Evolutionary conservation across 2,797 vertebrate genomes (phyloP).

Genomic region (Chiroxiphia lanceolata): DNA sequence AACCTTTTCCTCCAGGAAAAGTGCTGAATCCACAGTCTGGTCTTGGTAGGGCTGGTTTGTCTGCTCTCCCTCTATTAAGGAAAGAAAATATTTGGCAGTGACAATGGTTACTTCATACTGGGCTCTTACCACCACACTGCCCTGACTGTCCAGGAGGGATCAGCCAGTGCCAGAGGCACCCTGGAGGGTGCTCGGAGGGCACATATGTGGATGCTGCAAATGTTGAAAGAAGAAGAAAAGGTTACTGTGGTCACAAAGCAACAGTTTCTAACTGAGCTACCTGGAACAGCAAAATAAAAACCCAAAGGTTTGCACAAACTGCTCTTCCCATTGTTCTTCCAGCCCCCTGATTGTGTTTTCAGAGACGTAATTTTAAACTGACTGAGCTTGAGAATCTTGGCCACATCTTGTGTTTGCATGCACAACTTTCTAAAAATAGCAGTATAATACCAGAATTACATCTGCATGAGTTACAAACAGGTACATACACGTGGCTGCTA

Average conservation of each 20-base stretch:
- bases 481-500: background rate
- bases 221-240: background rate
- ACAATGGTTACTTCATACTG: background rate
- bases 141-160: accelerated
- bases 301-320: background rate
- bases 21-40: background rate
- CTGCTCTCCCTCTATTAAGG: background rate
- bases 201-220: background rate
- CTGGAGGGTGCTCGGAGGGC: background rate
- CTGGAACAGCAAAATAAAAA: background rate
- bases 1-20: background rate
- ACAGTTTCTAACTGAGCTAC: background rate
- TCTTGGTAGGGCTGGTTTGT: background rate
- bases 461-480: background rate
- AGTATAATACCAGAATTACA: background rate
- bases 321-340: background rate
- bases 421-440: background rate
- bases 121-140: background rate
- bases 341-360: background rate
- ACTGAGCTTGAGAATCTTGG: background rate
- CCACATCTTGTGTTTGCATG: background rate
- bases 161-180: background rate
- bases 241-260: background rate
- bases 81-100: background rate
- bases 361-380: background rate